phyloP scores from a whole-genome alignment of 35 echinoderm and acorn worm species.

The Apostichopus parvimensis region DNA sequence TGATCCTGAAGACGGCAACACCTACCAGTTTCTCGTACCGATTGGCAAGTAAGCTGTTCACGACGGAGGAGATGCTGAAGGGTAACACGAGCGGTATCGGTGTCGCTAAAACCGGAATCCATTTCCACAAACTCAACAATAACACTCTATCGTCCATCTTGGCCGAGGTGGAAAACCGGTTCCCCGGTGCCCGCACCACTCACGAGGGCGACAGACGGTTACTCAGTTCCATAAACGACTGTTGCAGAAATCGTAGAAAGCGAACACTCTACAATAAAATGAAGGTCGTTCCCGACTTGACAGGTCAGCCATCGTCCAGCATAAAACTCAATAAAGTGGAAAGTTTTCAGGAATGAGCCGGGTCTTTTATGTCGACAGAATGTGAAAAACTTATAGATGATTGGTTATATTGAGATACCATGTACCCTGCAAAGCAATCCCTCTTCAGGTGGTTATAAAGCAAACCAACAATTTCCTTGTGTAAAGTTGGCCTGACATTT shows the following conservation, averaged over 20 bases:
- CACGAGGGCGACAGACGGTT: conserved; percentile 46
- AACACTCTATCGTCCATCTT: conserved; percentile 48
- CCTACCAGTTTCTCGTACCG: conserved; percentile 64
- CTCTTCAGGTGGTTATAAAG: too few relatives aligned
- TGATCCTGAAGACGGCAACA: conserved; percentile 66
- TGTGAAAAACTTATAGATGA: too few relatives aligned
- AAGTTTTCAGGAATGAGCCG: conserved; percentile 1
- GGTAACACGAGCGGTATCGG: conserved; percentile 67
- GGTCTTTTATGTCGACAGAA: too few relatives aligned
- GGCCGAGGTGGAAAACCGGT: conserved; percentile 60
- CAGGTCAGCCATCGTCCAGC: background rate
- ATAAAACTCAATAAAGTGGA: background rate
- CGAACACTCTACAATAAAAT: conserved; percentile 56
- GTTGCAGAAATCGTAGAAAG: conserved; percentile 72
- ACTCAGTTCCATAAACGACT: conserved; percentile 67
- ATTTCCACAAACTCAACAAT: conserved; percentile 67
- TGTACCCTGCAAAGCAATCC: too few relatives aligned
- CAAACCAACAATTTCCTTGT: too few relatives aligned
- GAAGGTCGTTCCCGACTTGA: conserved; percentile 19
- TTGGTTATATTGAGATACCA: too few relatives aligned
- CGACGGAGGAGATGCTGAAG: conserved; percentile 63
- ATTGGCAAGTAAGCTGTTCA: conserved; percentile 71
- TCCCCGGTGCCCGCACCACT: conserved; percentile 37
- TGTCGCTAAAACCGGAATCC: conserved; percentile 42
- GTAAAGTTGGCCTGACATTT: too few relatives aligned